phyloP scores from a whole-genome alignment of 2,888 invertebrate genomes.

The Cheilosia impressa region DNA sequence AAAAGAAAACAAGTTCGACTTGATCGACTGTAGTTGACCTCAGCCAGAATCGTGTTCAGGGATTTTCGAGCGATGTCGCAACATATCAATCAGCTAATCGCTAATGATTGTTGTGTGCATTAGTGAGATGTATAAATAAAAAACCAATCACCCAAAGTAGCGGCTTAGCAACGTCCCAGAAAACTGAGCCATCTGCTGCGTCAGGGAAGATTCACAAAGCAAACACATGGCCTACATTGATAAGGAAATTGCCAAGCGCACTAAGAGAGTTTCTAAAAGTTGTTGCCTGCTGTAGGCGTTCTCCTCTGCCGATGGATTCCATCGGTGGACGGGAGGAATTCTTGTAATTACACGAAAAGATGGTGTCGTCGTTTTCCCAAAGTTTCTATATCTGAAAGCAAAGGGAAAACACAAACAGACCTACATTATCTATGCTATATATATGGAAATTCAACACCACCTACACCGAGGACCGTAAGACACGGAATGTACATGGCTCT shows the following conservation, averaged over 20 bases:
- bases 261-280: conserved; percentile 13
- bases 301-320: neutral
- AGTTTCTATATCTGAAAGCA: conserved; percentile 25
- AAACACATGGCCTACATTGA: conserved; percentile 39
- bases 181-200: conserved; percentile 34
- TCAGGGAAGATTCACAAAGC: neutral
- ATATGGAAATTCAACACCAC: conserved; percentile 53
- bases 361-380: conserved; percentile 42
- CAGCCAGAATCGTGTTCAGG: conserved; percentile 34
- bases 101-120: conserved; percentile 41
- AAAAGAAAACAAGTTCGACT: conserved; percentile 41
- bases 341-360: conserved; percentile 38
- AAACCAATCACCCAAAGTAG: neutral
- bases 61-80: conserved; percentile 46
- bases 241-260: conserved; percentile 40
- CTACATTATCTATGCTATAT: conserved; percentile 4
- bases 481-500: conserved; percentile 17
- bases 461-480: conserved; percentile 42
- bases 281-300: neutral
- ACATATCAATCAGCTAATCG: conserved; percentile 52
- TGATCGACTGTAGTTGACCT: conserved; percentile 47
- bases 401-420: conserved; percentile 15
- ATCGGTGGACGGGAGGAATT: conserved; percentile 5
- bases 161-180: neutral
- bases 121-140: conserved; percentile 17